Evolutionary conservation across 2,888 invertebrate species (phyloP).

Genomic region (Scaptomyza parva): DNA sequence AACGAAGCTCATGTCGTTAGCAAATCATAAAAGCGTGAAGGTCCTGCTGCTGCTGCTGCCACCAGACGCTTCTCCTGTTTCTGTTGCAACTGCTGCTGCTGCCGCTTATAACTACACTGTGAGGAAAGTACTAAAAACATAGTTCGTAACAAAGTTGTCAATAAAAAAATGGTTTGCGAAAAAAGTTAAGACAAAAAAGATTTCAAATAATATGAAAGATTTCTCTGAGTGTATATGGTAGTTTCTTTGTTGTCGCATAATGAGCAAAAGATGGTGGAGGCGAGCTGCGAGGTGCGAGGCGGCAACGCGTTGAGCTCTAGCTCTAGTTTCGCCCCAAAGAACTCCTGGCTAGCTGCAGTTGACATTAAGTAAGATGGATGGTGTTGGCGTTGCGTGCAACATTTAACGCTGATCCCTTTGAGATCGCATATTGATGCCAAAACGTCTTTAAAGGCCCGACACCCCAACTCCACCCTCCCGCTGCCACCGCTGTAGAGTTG

Average conservation of each 20-base stretch:
- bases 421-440: slow-evolving; percentile 68
- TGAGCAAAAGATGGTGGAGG: slow-evolving; percentile 55
- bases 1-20: slow-evolving; percentile 71
- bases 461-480: not conserved
- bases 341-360: slow-evolving; percentile 62
- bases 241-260: slow-evolving; percentile 74
- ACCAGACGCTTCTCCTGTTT: not conserved
- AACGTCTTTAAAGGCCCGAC: slow-evolving; percentile 21
- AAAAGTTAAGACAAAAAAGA: no score
- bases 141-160: no score
- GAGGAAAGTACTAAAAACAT: not conserved
- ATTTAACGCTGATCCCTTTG: slow-evolving; percentile 75
- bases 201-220: no score
- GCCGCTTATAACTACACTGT: slow-evolving; percentile 36
- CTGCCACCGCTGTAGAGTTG: not conserved
- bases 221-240: slow-evolving; percentile 24
- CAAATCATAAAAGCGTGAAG: slow-evolving; percentile 81
- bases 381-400: slow-evolving; percentile 72
- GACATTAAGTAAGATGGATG: slow-evolving; percentile 81
- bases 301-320: not conserved
- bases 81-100: not conserved
- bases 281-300: not conserved
- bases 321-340: slow-evolving; percentile 1
- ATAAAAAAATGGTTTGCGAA: no score
- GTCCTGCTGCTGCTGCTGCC: slow-evolving; percentile 42